Evolutionary conservation across 2,113 vertebrate genomes (phyloP).

Genomic region (Irena cyanogastra): DNA sequence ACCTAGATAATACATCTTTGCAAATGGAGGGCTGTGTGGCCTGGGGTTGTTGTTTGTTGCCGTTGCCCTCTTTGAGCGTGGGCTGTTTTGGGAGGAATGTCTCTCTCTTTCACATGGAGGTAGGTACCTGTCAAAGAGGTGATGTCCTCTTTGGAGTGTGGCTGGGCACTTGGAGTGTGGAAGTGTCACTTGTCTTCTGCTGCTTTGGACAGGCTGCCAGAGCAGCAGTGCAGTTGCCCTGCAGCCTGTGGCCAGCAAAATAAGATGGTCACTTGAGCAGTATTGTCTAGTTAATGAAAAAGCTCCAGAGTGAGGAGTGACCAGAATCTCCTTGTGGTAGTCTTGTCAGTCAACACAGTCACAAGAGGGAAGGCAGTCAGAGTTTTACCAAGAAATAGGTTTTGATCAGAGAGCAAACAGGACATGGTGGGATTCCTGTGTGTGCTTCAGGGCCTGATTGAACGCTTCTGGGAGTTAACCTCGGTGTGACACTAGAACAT

Average conservation of each 20-base stretch:
- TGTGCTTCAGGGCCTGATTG: not conserved
- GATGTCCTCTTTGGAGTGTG: not conserved
- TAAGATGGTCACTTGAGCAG: not conserved
- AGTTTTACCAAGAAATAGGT: not conserved
- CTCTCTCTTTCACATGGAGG: not conserved
- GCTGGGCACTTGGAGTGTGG: not conserved
- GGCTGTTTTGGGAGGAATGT: not conserved
- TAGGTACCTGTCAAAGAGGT: not conserved
- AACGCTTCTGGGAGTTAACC: not conserved
- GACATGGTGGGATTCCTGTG: not conserved
- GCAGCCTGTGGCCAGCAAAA: not conserved
- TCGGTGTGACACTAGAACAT: not conserved
- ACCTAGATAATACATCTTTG: not conserved
- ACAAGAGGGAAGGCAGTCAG: not conserved
- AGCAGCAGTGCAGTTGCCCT: not conserved
- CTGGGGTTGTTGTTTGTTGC: not conserved
- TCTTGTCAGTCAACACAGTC: not conserved
- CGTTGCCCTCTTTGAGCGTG: rapidly evolving
- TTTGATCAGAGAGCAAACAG: not conserved
- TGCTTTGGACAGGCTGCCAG: not conserved
- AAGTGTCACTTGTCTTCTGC: not conserved
- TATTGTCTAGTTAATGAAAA: not conserved
- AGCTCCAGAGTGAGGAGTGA: not conserved
- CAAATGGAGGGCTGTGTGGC: not conserved
- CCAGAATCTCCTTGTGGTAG: not conserved